Base-by-base conservation (phyloP, 1,140 invertebrate genomes). In the Dendroctonus ponderosae region DNA sequence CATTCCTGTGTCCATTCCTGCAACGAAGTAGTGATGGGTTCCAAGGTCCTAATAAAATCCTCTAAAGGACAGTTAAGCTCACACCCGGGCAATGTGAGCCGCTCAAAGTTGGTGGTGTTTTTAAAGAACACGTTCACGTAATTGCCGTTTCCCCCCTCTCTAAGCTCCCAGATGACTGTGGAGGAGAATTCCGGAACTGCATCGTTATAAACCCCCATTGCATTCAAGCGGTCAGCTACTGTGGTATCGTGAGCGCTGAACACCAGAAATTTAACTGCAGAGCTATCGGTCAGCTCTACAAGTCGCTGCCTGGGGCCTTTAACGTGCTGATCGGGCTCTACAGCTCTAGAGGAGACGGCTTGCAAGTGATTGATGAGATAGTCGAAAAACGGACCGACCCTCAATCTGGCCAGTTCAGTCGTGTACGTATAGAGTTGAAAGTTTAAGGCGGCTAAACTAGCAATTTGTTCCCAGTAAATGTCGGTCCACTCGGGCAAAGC, bases 181-280 rank as follows among this genome's bases (percentile, higher is more conserved):
- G 91, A 81, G 8, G 86, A 79, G 72, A 91, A 94, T 0, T 85
- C 84, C 2, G 93, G 92, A 68, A 83, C 85, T 52, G 89, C 85
- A 5, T 81, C 79, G 60, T 93, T 83, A 75, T 86, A 95, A 7
- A 93, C 67, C 8, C 85, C 83, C n/a, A 95, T 77, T 0, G 87
- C 82, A 76, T 87, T 86, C 5, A 95, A 80, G 38, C 94, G 71
- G 71, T 87, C 89, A 0, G 88, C 87, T 8, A 96, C 74, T 0
- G 90, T 94, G 5, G 87, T 86, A 76, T 96, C 93, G 77, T 96
- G 93, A 40, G 67, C 69, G 8, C 69, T 70, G 5, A 70, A 38
- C 60, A 71, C 63, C 44, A 67, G 43, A 48, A 72, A 69, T 50
- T 70, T 70, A 84, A 80, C 65, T 61, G 38, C 1, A 81, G 74